phyloP scores from a whole-genome alignment of 2,797 vertebrate species.

The Cryptoprocta ferox region DNA sequence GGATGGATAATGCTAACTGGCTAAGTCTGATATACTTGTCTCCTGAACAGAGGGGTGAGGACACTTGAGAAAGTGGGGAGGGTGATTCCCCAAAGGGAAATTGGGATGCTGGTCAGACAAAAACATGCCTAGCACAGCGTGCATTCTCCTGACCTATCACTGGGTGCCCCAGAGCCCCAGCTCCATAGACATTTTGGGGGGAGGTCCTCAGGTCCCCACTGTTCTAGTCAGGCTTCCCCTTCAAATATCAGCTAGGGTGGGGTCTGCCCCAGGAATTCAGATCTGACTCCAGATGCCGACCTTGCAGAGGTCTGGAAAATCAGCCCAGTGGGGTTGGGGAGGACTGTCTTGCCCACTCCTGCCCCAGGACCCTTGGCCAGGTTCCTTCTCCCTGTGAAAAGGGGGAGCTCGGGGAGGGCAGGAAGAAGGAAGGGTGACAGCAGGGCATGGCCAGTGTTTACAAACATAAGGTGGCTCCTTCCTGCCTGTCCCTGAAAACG shows the following conservation, averaged over 20 bases:
- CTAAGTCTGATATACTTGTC: neutral
- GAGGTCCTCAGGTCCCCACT: neutral
- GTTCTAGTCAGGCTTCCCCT: neutral
- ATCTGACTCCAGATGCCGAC: neutral
- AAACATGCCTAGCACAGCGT: neutral
- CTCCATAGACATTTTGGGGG: neutral
- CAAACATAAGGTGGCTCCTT: slow-evolving; percentile 49
- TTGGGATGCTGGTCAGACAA: neutral
- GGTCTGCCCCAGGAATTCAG: neutral
- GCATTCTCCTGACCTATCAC: neutral
- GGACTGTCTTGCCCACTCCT: neutral
- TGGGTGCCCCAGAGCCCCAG: neutral
- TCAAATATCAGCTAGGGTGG: neutral
- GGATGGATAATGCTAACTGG: neutral
- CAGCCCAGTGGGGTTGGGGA: neutral
- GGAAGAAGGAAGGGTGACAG: slow-evolving; percentile 13
- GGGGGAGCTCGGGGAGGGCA: neutral
- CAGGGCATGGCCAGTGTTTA: neutral
- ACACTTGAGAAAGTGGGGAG: neutral
- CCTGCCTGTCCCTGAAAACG: neutral
- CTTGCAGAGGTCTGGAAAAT: neutral
- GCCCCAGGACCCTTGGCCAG: neutral
- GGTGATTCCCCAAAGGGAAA: neutral
- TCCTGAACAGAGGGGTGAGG: neutral
- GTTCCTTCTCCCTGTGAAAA: neutral